phyloP scores from a whole-genome alignment of 2,888 invertebrate genomes.

The Parasteatoda lunata region DNA sequence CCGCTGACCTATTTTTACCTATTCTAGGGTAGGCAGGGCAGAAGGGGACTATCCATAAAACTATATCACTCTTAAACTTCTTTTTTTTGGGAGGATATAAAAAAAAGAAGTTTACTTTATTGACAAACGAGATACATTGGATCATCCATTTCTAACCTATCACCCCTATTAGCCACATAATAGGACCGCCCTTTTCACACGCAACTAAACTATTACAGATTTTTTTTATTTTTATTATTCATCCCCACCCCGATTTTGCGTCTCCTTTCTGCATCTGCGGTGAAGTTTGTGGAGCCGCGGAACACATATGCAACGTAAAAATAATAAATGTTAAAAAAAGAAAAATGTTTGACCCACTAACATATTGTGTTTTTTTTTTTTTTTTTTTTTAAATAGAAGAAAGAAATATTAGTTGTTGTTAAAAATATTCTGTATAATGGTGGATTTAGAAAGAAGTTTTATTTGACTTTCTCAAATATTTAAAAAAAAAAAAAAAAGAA shows the following conservation, averaged over 20 bases:
- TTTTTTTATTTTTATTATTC: slow-evolving; percentile 11
- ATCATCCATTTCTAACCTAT: slow-evolving; percentile 2
- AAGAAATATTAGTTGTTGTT: no score
- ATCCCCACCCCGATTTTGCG: not conserved
- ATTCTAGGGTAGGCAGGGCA: not conserved
- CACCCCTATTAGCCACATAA: slow-evolving; percentile 10
- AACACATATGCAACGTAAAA: not conserved
- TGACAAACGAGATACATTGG: not conserved
- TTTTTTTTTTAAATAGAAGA: no score
- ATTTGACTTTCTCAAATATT: no score
- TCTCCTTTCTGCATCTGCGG: no score
- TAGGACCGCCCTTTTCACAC: slow-evolving; percentile 41
- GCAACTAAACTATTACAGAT: slow-evolving; percentile 19
- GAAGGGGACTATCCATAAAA: slow-evolving; percentile 23
- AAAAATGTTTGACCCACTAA: slow-evolving; percentile 9
- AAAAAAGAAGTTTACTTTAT: slow-evolving; percentile 3
- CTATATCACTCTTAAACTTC: not conserved
- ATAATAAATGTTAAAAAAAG: slow-evolving; percentile 8
- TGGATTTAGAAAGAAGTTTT: no score
- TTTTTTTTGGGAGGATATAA: not conserved
- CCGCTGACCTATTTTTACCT: slow-evolving; percentile 43
- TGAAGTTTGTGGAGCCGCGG: no score
- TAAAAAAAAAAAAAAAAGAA: no score
- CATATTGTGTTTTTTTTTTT: no score
- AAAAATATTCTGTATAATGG: no score